These are phyloP conservation scores for Miniopterus natalensis DNA, from an alignment of 2,113 vertebrate genomes.

Conservation along the genomic window DNA sequence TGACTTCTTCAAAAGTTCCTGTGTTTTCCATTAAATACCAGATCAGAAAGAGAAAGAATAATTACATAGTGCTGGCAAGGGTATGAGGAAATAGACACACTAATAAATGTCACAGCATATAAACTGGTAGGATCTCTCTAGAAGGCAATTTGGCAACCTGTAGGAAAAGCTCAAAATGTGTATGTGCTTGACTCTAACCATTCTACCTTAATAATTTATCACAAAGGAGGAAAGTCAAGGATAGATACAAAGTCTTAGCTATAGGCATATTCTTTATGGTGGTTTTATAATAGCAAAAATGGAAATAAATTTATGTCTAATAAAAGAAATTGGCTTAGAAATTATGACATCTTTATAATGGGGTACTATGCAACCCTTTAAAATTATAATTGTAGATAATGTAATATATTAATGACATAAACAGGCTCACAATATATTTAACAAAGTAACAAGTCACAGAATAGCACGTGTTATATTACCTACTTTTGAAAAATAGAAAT, in stretches of 20 bases:
- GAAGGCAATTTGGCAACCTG: not conserved
- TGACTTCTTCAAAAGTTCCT: not conserved
- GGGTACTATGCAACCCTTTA: not conserved
- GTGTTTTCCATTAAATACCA: not conserved
- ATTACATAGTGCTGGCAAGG: not conserved
- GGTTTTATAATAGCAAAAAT: conserved; percentile 10
- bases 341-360: not conserved
- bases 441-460: not conserved
- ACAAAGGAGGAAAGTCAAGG: not conserved
- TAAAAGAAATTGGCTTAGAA: conserved; percentile 5
- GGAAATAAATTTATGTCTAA: not conserved
- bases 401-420: not conserved
- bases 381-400: not conserved
- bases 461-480: not conserved
- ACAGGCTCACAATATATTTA: conserved; percentile 2
- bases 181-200: not conserved
- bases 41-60: not conserved
- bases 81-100: not conserved
- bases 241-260: conserved; percentile 12
- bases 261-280: not conserved
- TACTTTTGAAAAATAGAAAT: not conserved
- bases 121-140: not conserved
- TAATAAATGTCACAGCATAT: not conserved
- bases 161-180: not conserved
- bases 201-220: conserved; percentile 16